phyloP scores from a whole-genome alignment of 2,797 vertebrate genomes.

The Rhynchotus rufescens region DNA sequence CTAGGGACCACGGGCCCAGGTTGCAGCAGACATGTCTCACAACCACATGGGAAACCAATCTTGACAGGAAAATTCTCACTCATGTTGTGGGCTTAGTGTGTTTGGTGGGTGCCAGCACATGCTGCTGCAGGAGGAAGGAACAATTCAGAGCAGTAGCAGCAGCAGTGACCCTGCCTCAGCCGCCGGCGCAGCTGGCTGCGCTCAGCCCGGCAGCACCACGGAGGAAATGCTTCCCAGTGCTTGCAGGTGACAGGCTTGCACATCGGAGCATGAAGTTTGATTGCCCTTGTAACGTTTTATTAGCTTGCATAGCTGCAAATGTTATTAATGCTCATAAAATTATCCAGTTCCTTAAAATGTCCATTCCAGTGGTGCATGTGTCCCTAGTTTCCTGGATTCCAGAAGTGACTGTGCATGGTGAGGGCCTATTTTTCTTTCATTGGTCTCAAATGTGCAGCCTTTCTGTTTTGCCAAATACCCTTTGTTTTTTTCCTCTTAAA shows the following conservation, averaged over 20 bases:
- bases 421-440: conserved; percentile 41
- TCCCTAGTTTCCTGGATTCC: conserved; percentile 62
- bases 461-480: not conserved
- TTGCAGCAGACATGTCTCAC: accelerated
- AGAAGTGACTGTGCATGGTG: not conserved
- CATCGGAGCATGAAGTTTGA: conserved; percentile 71
- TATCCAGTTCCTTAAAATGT: conserved; percentile 68
- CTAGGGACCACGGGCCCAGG: not conserved
- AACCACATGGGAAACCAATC: not conserved
- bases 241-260: conserved; percentile 71
- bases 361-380: conserved; percentile 50
- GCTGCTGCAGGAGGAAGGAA: not conserved
- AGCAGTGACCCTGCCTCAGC: not conserved
- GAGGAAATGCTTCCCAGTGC: conserved; percentile 65
- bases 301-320: conserved; percentile 74
- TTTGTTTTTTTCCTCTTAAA: not conserved
- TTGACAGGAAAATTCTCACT: not conserved
- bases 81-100: not conserved
- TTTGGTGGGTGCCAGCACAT: not conserved
- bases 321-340: conserved; percentile 77
- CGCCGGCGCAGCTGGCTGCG: conserved; percentile 14
- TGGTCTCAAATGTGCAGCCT: not conserved
- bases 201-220: conserved; percentile 1
- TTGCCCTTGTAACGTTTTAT: conserved; percentile 74
- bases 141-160: not conserved